Evolutionary conservation across 2,797 vertebrate genomes (phyloP), one percentile per base, ranked within the genome.

Genomic region (Sebastes minor): DNA sequence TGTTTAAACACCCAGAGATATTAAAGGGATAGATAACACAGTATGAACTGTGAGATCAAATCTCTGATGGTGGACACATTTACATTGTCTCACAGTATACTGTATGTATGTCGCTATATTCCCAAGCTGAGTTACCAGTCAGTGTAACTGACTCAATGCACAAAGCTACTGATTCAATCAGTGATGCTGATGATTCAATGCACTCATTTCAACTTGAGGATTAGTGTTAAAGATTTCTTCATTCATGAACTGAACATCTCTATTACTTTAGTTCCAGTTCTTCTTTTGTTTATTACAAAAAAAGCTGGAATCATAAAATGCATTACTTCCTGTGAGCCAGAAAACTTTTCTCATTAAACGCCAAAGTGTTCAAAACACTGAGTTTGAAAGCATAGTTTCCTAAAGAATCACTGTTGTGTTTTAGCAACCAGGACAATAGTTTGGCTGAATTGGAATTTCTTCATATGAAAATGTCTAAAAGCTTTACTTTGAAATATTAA

Each of bases 281-380:
- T 67, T 74, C 69, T 32, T 75, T 65, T 67, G 61, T 80, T 86
- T 86, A 83, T 74, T 73, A 56, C 42, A 57, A 32, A 67, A 72
- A 82, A 81, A 38, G 59, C 33, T 82, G 75, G 76, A 91, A 82
- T 82, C 76, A 63, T 90, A 81, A 90, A 89, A 75, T 7, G 14
- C 18, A 18, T 64, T 25, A 70, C 71, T 75, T 86, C 80, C 80
- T 78, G 74, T 49, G 74, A 84, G 74, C 76, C 78, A 78, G 55
- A 61, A 27, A 49, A 67, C 65, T 82, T 86, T 75, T 78, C 71
- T 84, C 61, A 74, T 69, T 30, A 86, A 76, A 82, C 62, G 30
- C 70, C 61, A 61, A 52, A 60, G 23, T 57, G 32, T 74, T 84
- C 57, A 71, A 83, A 83, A 76, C n/a, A 67, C 30, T 18, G 52